Base-by-base conservation (phyloP, 1,140 invertebrate species). In the Muscidifurax raptorellus region DNA sequence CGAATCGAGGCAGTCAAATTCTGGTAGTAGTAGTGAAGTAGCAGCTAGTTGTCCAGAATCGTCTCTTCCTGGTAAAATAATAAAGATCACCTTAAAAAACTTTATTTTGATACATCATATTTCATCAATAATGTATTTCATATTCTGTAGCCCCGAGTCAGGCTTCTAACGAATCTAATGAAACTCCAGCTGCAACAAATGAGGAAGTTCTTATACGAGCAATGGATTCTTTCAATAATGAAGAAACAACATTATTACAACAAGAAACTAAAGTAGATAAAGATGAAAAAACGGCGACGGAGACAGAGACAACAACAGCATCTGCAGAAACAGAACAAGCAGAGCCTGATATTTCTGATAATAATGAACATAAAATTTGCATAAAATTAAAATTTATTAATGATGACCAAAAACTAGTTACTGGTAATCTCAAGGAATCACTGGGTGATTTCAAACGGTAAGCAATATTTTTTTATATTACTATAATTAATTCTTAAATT, bases 371-470 rank as follows among this genome's bases (percentile, higher is more conserved):
- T 67, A 92, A 94, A 82, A 96, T 97, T 86, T 94, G 95, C 64
- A 96, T 98, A 84, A 95, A 96, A 88, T 92, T 98, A 3, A 98
- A 97, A 91, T 98, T 97, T 90, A 94, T 98, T 59, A 97, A 98
- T 90, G 97, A 98, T 89, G 96, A 97, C 71, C 94, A 97, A 86
- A 96, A 96, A 92, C 90, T 96, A 80, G 97, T 98, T 0, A 95
- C 96, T 88, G 97, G 96, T 5, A 95, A 94, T 84, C 94, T 96
- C 36, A 94, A 96, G 85, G 97, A 97, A 90, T 94, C 95, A 82
- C 92, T 98, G 85, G 96, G 96, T 79, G 96, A 97, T 91, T 98
- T 98, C 92, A 98, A 97, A 95, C 96, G 96, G 97, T 98, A 92
- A 80, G 25, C 28, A 32, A 80, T 64, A 13, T 69, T 77, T 22